phyloP scores from a whole-genome alignment of 2,888 invertebrate genomes.

The Lacanobia wlatinum region DNA sequence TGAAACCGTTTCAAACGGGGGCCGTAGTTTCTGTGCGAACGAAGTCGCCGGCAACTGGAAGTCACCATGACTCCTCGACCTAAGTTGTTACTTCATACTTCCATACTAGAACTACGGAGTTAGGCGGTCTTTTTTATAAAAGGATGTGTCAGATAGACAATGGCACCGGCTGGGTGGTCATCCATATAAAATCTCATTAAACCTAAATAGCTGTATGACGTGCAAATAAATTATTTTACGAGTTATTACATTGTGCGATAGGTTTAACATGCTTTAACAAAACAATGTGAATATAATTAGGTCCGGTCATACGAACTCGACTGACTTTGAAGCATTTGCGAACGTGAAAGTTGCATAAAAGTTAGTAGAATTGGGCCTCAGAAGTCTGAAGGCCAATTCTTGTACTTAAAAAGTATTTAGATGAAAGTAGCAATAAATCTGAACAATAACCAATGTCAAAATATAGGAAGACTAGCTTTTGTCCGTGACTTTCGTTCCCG shows the following conservation, averaged over 20 bases:
- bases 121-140: constrained; percentile 25
- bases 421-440: too few species aligned
- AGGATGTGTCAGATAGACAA: constrained; percentile 42
- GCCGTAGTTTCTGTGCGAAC: not conserved
- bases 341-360: too few species aligned
- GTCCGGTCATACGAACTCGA: too few species aligned
- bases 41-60: not conserved
- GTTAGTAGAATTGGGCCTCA: too few species aligned
- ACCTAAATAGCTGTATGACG: constrained; percentile 50
- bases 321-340: too few species aligned
- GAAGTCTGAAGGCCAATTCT: too few species aligned
- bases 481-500: too few species aligned
- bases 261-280: constrained; percentile 20
- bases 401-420: too few species aligned
- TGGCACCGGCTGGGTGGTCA: constrained; percentile 47
- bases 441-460: too few species aligned
- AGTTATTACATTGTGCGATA: constrained; percentile 40
- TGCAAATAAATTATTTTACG: constrained; percentile 49
- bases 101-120: constrained; percentile 7
- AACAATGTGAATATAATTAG: constrained; percentile 28
- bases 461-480: too few species aligned
- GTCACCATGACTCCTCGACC: not conserved
- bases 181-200: constrained; percentile 55
- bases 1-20: not conserved
- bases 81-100: constrained; percentile 2